These are phyloP conservation scores for Pyralis farinalis DNA, from an alignment of 2,888 invertebrate genomes.

Conservation along the genomic window DNA sequence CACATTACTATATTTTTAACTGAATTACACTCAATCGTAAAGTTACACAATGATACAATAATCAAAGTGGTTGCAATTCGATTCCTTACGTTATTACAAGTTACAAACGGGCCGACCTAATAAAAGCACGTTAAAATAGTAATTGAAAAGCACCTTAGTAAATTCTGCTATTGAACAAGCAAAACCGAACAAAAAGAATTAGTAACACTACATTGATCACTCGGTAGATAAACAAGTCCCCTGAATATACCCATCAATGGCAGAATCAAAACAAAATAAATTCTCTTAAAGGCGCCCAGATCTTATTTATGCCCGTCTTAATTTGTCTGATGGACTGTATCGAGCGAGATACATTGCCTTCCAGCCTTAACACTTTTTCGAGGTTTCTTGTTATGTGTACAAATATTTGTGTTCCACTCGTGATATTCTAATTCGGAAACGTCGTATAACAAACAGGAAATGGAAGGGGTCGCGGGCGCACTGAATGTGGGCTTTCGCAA, in stretches of 20 bases:
- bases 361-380: conserved; percentile 26
- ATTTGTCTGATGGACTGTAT: conserved; percentile 27
- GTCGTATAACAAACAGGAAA: conserved; percentile 17
- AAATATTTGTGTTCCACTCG: conserved; percentile 34
- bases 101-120: too few relatives aligned
- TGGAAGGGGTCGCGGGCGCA: background rate
- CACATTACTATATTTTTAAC: too few relatives aligned
- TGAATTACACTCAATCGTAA: too few relatives aligned
- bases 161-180: too few relatives aligned
- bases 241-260: conserved; percentile 5
- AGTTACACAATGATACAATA: too few relatives aligned
- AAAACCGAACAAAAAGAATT: background rate
- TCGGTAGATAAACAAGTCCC: background rate
- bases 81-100: too few relatives aligned
- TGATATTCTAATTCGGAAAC: conserved; percentile 13
- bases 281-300: conserved; percentile 18
- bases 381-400: conserved; percentile 26
- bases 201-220: background rate
- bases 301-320: conserved; percentile 25
- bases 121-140: too few relatives aligned
- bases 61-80: too few relatives aligned
- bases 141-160: too few relatives aligned
- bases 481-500: background rate
- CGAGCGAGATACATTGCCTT: conserved; percentile 27
- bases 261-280: conserved; percentile 22